Evolutionary conservation across 1,140 invertebrate genomes (phyloP), one percentile per base, ranked within the genome.

Genomic region (Diploscapter pachys): DNA sequence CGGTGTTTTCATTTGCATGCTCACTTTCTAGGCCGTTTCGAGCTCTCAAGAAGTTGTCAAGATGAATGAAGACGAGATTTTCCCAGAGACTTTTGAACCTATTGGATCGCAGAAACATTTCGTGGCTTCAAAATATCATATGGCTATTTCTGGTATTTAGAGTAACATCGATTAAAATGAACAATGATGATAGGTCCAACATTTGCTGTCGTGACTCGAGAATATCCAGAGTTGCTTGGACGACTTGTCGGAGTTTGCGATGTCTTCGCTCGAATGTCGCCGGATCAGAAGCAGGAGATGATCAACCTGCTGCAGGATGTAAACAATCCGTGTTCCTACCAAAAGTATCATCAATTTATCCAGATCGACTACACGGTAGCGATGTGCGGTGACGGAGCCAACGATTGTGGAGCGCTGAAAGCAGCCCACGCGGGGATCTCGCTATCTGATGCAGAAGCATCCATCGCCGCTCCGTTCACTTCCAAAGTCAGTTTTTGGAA

Each of bases 401-500:
- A 98, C 87, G 95, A 98, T 87, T 96, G 94, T 86, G 94, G 93
- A 13, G 89, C 88, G 13, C 81, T 86, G 55, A 86, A 86, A 72
- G 92, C 93, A 4, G 95, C 96, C 0, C 93, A 98, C 87, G 92
- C 93, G 4, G 96, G 96, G 31, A 92, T 99, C 76, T 97, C 94
- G 0, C 88, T 99, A 9, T 97, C 94, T 0, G 94, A 98, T 86
- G 91, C 93, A 0, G 96, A 99, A 71, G 94, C 95, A 0, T 91
- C 92, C 76, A 95, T 98, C 6, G 96, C 96, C 0, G 93, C 94
- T 56, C 96, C 96, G 5, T 99, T 99, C 86, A 99, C 96, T 0
- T 95, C 94, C 0, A 90, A 91, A 70, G 89, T 91, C 75, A 53
- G 66, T 52, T n/a, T 55, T 50, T 71, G 64, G n/a, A 9, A 70